Evolutionary conservation across 2,888 invertebrate genomes (phyloP).

Genomic region (Ctena decussata): DNA sequence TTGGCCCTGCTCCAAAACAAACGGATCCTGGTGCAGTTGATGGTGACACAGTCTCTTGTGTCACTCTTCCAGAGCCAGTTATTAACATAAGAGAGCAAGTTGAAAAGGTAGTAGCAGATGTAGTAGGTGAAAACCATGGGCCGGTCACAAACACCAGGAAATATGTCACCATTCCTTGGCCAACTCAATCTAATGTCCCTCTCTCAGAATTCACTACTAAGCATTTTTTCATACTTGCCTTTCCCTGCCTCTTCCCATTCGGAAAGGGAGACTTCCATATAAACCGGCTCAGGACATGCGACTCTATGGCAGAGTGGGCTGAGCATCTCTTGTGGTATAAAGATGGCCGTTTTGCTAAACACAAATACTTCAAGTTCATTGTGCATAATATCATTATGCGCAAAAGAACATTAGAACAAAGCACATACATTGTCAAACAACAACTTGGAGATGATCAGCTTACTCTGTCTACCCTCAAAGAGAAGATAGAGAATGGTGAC

Average conservation of each 20-base stretch:
- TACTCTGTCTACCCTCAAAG: neutral
- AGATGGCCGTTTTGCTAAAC: constrained; percentile 8
- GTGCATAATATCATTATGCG: constrained; percentile 66
- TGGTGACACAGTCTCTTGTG: constrained; percentile 27
- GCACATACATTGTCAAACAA: constrained; percentile 63
- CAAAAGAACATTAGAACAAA: constrained; percentile 59
- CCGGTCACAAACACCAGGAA: neutral
- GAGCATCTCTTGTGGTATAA: neutral
- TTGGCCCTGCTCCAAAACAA: constrained; percentile 47
- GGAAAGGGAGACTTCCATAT: constrained; percentile 29
- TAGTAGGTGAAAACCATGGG: neutral
- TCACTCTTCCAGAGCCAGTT: constrained; percentile 14
- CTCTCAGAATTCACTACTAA: constrained; percentile 45
- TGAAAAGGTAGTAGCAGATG: constrained; percentile 12
- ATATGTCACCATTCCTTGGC: constrained; percentile 50
- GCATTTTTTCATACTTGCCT: constrained; percentile 40
- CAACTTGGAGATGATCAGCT: constrained; percentile 59
- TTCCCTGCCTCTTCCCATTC: constrained; percentile 34
- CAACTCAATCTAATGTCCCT: constrained; percentile 30
- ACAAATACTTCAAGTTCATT: constrained; percentile 2
- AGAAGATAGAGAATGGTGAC: constrained; percentile 53
- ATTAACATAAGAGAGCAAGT: constrained; percentile 12
- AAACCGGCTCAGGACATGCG: constrained; percentile 22
- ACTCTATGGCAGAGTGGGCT: constrained; percentile 25
- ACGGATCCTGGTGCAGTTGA: constrained; percentile 30